Conservation (phyloP, 2,888 invertebrate genomes). For the Drosophila pegasa region DNA sequence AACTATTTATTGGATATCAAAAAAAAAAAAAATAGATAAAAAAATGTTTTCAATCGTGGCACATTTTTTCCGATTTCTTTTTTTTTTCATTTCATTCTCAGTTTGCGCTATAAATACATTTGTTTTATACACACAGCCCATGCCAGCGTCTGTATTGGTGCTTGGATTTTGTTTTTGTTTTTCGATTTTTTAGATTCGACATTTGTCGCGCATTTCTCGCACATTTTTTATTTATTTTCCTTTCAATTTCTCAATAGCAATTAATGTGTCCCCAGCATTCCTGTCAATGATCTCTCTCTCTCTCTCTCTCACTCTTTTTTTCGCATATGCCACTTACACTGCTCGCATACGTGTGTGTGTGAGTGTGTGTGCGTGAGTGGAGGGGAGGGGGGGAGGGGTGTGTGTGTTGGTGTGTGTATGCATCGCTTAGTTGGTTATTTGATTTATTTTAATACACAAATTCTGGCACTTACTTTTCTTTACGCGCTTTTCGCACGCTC, state of each 20-base stretch:
- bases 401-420: conserved; percentile 68
- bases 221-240: conserved; percentile 15
- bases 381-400: not conserved
- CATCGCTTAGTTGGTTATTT: conserved; percentile 76
- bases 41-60: conserved; percentile 66
- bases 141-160: conserved; percentile 41
- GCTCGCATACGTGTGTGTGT: conserved; percentile 16
- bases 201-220: conserved; percentile 67
- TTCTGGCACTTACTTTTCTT: conserved; percentile 80
- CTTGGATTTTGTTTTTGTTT: conserved; percentile 32
- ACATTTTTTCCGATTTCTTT: conserved; percentile 14
- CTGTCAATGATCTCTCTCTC: conserved; percentile 33
- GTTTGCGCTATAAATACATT: conserved; percentile 70
- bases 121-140: conserved; percentile 26
- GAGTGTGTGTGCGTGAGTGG: conserved; percentile 7
- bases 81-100: conserved; percentile 25
- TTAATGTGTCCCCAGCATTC: conserved; percentile 59
- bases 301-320: too few relatives aligned
- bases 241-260: conserved; percentile 62
- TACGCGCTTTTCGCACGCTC: conserved; percentile 75
- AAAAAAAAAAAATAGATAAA: too few relatives aligned
- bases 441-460: conserved; percentile 79
- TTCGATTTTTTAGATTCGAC: conserved; percentile 48
- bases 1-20: conserved; percentile 75
- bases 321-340: conserved; percentile 69